phyloP scores from a whole-genome alignment of 35 echinoderm and acorn worm species.

The Patiria miniata region DNA sequence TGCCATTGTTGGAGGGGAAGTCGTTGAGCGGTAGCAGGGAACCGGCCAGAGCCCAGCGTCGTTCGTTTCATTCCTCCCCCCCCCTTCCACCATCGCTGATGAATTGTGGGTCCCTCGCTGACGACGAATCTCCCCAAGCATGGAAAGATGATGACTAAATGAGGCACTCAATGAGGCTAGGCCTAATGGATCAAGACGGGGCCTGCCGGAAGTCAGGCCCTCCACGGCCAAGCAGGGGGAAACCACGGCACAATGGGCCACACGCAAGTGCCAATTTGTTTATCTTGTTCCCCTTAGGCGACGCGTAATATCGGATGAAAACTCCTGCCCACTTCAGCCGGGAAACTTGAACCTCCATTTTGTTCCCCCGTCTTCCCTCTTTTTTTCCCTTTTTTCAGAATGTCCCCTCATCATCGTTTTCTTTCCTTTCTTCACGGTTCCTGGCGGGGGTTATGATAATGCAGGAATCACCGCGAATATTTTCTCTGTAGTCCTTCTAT shows the following conservation, averaged over 20 bases:
- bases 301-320: conserved; percentile 31
- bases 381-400: neutral
- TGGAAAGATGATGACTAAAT: conserved; percentile 28
- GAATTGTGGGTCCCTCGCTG: neutral
- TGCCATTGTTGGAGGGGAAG: conserved; percentile 25
- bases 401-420: too few species aligned
- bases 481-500: neutral
- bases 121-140: conserved; percentile 22
- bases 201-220: conserved; percentile 13
- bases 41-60: neutral
- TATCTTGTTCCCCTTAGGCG: conserved; percentile 30
- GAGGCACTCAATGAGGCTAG: conserved; percentile 30
- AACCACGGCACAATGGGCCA: conserved; percentile 23
- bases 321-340: conserved; percentile 26
- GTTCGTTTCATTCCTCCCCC: too few species aligned
- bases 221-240: neutral
- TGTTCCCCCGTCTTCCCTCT: conserved; percentile 19
- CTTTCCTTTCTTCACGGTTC: too few species aligned
- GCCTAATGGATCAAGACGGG: conserved; percentile 27
- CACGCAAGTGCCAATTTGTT: conserved; percentile 30
- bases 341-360: conserved; percentile 22
- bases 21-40: neutral
- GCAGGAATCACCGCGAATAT: conserved; percentile 11
- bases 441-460: conserved; percentile 1
- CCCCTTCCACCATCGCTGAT: neutral